phyloP scores from a whole-genome alignment of 2,888 invertebrate species.

The Hartigia nigra region DNA sequence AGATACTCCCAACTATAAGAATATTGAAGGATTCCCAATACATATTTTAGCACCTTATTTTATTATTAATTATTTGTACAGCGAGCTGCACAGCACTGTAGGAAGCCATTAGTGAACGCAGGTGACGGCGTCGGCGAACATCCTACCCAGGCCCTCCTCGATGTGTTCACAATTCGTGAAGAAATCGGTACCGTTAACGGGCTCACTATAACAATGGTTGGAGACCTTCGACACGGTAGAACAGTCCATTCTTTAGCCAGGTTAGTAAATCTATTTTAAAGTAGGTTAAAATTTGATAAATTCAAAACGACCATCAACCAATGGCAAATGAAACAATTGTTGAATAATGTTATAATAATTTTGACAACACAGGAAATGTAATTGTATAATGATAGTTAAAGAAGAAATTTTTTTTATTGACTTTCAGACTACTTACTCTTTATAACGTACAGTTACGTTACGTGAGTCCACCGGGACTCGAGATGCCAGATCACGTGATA shows the following conservation, averaged over 20 bases:
- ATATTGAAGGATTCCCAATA: background rate
- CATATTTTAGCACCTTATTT: background rate
- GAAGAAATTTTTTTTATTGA: background rate
- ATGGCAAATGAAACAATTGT: background rate
- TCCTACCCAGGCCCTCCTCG: constrained; percentile 97
- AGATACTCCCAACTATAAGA: background rate
- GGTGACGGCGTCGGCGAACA: constrained; percentile 98
- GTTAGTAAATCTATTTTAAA: constrained; percentile 40
- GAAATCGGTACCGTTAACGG: constrained; percentile 99
- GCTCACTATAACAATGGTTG: constrained; percentile 96
- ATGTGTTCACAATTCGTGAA: constrained; percentile 97
- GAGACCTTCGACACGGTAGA: constrained; percentile 96
- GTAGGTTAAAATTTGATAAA: background rate
- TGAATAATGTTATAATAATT: background rate
- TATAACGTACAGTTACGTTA: constrained; percentile 95
- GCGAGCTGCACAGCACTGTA: constrained; percentile 84
- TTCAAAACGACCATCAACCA: background rate
- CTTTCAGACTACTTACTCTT: constrained; percentile 79
- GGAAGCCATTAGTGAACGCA: constrained; percentile 96
- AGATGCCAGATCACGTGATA: constrained; percentile 90
- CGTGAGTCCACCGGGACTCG: constrained; percentile 86
- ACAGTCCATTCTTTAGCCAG: constrained; percentile 98
- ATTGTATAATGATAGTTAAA: constrained; percentile 7
- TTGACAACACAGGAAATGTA: background rate
- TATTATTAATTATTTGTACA: constrained; percentile 53